These are phyloP conservation scores for Poecile atricapillus DNA, from an alignment of 2,113 vertebrate genomes.

Conservation along the genomic window DNA sequence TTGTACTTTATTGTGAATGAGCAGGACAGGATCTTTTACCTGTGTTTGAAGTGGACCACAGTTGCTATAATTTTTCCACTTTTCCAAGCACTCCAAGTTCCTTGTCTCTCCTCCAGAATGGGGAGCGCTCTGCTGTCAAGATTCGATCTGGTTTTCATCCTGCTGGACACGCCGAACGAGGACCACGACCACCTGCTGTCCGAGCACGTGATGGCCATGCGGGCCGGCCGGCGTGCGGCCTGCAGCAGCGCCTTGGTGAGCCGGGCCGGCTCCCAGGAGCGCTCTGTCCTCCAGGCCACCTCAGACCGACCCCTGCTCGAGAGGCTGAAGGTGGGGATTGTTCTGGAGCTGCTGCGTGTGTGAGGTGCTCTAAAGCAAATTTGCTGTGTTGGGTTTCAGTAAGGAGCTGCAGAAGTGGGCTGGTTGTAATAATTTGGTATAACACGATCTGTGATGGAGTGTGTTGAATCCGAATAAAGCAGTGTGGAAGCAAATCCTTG, in stretches of 20 bases:
- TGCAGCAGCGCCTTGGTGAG: constrained; percentile 71
- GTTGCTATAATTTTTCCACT: background rate
- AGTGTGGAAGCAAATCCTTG: background rate
- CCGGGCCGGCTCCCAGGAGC: constrained; percentile 65
- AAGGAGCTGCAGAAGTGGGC: background rate
- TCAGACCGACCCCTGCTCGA: constrained; percentile 83
- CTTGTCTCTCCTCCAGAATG: constrained; percentile 79
- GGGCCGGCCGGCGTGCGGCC: constrained; percentile 74
- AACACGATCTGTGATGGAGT: rapidly evolving
- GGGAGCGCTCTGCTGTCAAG: constrained; percentile 92
- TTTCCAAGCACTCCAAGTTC: background rate
- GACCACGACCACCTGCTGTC: constrained; percentile 92
- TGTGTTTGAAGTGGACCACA: background rate
- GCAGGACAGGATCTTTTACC: background rate
- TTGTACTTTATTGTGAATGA: background rate
- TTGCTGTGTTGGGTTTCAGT: background rate
- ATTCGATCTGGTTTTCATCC: constrained; percentile 95
- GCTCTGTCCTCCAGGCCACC: constrained; percentile 81
- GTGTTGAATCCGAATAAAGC: background rate
- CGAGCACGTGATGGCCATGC: constrained; percentile 91
- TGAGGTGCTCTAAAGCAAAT: background rate
- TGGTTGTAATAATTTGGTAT: background rate
- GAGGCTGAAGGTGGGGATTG: constrained; percentile 82
- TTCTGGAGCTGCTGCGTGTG: background rate
- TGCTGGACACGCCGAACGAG: constrained; percentile 93